phyloP scores from a whole-genome alignment of 1,140 invertebrate species.

The Grapholita molesta region DNA sequence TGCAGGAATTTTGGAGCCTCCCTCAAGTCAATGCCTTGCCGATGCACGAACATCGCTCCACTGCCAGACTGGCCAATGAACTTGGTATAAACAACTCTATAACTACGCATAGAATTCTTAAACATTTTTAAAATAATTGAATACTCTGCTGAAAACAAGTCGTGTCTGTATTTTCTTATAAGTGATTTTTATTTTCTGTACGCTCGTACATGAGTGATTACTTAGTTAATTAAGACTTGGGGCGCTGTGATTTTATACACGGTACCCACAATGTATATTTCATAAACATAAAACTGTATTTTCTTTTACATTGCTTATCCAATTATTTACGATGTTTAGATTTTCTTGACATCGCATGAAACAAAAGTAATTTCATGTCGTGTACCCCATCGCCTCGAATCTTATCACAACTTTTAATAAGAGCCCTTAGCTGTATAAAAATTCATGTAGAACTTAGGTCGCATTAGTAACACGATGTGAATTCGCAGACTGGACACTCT shows the following conservation, averaged over 20 bases:
- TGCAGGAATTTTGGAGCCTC: slow-evolving; percentile 37
- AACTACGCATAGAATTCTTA: not conserved
- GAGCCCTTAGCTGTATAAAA: slow-evolving; percentile 38
- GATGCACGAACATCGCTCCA: slow-evolving; percentile 35
- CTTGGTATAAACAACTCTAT: slow-evolving; percentile 6
- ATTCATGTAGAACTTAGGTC: slow-evolving; percentile 38
- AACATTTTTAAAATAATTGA: not conserved
- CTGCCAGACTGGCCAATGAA: slow-evolving; percentile 38
- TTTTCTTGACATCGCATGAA: slow-evolving; percentile 33
- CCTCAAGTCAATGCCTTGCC: slow-evolving; percentile 40
- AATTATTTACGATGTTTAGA: slow-evolving; percentile 27
- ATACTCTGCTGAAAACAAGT: not conserved
- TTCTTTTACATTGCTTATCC: slow-evolving; percentile 3
- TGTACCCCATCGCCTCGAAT: slow-evolving; percentile 42
- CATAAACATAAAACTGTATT: not conserved
- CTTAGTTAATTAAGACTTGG: not conserved
- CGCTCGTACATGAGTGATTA: not conserved
- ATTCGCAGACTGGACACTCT: slow-evolving; percentile 22
- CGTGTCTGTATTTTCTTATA: not conserved
- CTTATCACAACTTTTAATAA: slow-evolving; percentile 56
- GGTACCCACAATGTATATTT: not conserved
- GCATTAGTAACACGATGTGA: slow-evolving; percentile 22
- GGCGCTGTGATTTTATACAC: slow-evolving; percentile 22
- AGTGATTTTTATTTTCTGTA: not conserved
- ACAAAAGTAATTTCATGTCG: slow-evolving; percentile 33